Percentiles rank a stretch among this genome's conserved stretches.
phyloP scores from a whole-genome alignment of 2,797 vertebrate species.

The Simalia tracyae region DNA sequence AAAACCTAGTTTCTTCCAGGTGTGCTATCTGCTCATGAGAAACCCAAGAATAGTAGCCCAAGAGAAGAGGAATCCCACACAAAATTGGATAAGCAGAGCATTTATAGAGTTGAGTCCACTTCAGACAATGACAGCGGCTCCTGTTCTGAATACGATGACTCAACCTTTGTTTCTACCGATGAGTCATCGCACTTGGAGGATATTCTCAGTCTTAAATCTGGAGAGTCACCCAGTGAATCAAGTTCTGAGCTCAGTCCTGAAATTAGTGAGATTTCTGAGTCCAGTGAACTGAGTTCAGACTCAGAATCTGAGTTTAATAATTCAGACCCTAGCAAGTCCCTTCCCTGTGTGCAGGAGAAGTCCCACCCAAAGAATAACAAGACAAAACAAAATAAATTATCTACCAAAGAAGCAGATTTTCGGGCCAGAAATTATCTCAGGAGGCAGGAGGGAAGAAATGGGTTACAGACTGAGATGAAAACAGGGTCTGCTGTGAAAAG shows the following conservation, averaged over 20 bases:
- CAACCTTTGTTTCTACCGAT: conserved; percentile 13
- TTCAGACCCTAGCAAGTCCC: background rate
- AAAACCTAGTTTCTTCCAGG: conserved; percentile 27
- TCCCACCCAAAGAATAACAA: background rate
- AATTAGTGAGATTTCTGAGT: background rate
- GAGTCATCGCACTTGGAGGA: background rate
- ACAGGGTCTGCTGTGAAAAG: background rate
- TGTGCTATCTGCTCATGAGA: background rate
- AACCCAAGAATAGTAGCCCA: background rate
- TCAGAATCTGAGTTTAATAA: background rate
- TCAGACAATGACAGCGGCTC: background rate
- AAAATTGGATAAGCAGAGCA: background rate
- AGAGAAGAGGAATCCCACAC: background rate
- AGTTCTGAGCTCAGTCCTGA: background rate
- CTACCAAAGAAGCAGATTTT: background rate
- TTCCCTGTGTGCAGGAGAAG: background rate
- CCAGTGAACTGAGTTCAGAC: background rate
- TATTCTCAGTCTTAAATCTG: background rate
- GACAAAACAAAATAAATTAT: background rate
- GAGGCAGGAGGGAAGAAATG: background rate
- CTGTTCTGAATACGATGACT: conserved; percentile 11
- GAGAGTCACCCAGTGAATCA: background rate
- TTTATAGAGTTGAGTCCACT: background rate
- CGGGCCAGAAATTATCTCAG: background rate
- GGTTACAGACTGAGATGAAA: background rate